phyloP scores from a whole-genome alignment of 2,797 vertebrate species.

The Oreonectes daqikongensis region DNA sequence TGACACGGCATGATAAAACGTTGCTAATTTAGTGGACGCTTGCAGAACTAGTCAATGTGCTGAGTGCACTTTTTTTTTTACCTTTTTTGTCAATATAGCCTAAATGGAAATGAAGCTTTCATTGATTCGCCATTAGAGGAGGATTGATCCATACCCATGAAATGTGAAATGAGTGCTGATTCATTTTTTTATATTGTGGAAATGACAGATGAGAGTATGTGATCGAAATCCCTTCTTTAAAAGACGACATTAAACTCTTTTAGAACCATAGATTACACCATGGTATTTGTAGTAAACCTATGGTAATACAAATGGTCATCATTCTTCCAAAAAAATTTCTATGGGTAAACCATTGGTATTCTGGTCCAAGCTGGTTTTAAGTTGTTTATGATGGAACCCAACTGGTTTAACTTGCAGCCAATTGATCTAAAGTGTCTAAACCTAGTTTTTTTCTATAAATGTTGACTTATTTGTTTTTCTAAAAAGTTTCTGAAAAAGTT shows the following conservation, averaged over 20 bases:
- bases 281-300: too few species aligned
- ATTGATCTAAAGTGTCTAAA: not conserved
- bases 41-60: constrained; percentile 23
- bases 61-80: constrained; percentile 13
- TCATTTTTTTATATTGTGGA: not conserved
- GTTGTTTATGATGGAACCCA: not conserved
- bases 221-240: too few species aligned
- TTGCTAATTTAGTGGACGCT: constrained; percentile 33
- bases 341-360: not conserved
- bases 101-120: constrained; percentile 22
- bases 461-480: too few species aligned
- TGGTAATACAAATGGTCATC: too few species aligned
- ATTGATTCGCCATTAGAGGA: constrained; percentile 39
- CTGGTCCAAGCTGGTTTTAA: not conserved
- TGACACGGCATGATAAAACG: constrained; percentile 8
- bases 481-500: too few species aligned
- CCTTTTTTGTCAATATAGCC: constrained; percentile 28
- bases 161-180: constrained; percentile 26
- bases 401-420: not conserved
- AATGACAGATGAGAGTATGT: too few species aligned
- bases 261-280: too few species aligned
- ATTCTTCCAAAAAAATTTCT: too few species aligned
- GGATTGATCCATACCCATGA: constrained; percentile 25
- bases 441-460: not conserved
- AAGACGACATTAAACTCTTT: too few species aligned